Conservation (phyloP, 53 echinoderm and acorn worm species). For the Astropecten irregularis region DNA sequence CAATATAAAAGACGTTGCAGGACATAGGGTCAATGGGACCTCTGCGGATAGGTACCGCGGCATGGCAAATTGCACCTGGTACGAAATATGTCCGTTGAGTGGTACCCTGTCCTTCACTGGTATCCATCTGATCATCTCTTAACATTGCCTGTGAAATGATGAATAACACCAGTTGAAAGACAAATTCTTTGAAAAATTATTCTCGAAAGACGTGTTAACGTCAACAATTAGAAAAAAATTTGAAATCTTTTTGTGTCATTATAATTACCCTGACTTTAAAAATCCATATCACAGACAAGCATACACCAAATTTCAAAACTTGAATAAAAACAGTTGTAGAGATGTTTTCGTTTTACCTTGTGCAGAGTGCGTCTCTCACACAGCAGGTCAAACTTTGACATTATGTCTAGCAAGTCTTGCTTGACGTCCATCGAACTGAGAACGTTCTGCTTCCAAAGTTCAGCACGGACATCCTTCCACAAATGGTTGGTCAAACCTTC, state of each 20-base stretch:
- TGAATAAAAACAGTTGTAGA: too few relatives aligned
- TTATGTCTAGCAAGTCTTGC: slow-evolving; percentile 47
- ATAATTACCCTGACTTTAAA: too few relatives aligned
- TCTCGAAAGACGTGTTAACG: too few relatives aligned
- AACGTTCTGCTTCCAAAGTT: background rate
- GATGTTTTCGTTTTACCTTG: too few relatives aligned
- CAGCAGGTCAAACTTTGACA: slow-evolving; percentile 72
- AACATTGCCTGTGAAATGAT: background rate
- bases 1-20: slow-evolving; percentile 19
- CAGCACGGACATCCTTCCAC: slow-evolving; percentile 52
- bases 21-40: background rate
- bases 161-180: background rate
- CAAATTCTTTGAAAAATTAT: too few relatives aligned
- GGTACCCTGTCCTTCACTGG: slow-evolving; percentile 11
- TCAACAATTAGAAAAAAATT: too few relatives aligned
- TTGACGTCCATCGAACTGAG: slow-evolving; percentile 26
- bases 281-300: too few relatives aligned
- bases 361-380: slow-evolving; percentile 44
- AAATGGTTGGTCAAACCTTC: slow-evolving; percentile 63
- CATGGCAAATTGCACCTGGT: slow-evolving; percentile 37
- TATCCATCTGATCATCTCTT: background rate
- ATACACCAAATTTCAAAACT: too few relatives aligned
- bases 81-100: slow-evolving; percentile 56
- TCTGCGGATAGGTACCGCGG: background rate
- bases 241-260: too few relatives aligned